Evolutionary conservation across 2,888 invertebrate species (phyloP).

Genomic region (Protonemura montana): DNA sequence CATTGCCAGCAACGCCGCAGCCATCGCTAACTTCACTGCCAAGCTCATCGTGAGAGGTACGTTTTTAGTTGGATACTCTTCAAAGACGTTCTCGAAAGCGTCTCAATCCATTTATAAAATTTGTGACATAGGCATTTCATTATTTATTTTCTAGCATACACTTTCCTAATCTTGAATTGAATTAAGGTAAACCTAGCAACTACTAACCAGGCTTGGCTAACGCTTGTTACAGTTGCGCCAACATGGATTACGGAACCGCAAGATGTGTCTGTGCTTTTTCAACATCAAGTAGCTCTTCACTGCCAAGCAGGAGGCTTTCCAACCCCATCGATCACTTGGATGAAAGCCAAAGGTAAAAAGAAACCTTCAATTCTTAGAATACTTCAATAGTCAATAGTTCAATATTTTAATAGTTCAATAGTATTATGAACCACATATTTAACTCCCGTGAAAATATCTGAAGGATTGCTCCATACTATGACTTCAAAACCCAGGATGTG

Average conservation of each 20-base stretch:
- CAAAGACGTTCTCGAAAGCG: too few species aligned
- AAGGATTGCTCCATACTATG: too few species aligned
- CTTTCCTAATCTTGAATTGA: neutral
- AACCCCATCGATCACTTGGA: slow-evolving; percentile 67
- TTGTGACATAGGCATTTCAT: too few species aligned
- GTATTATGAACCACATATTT: too few species aligned
- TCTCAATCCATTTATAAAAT: too few species aligned
- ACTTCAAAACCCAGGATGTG: too few species aligned
- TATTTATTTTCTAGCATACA: too few species aligned
- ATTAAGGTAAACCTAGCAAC: too few species aligned
- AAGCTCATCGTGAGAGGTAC: slow-evolving; percentile 60
- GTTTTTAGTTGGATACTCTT: slow-evolving; percentile 17
- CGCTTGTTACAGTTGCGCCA: slow-evolving; percentile 71
- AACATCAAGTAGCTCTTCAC: slow-evolving; percentile 71
- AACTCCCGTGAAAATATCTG: too few species aligned
- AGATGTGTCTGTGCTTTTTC: slow-evolving; percentile 76
- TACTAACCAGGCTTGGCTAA: too few species aligned
- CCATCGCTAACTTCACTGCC: slow-evolving; percentile 57
- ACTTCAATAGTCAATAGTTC: too few species aligned
- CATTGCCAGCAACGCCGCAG: slow-evolving; percentile 60
- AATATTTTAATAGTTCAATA: too few species aligned
- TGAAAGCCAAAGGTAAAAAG: slow-evolving; percentile 64
- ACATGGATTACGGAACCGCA: slow-evolving; percentile 77
- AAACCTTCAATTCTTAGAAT: slow-evolving; percentile 36
- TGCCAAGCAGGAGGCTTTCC: slow-evolving; percentile 83